These are phyloP conservation scores for Ophthalmolycus amberensis DNA, from an alignment of 2,113 vertebrate species.

Conservation along the genomic window DNA sequence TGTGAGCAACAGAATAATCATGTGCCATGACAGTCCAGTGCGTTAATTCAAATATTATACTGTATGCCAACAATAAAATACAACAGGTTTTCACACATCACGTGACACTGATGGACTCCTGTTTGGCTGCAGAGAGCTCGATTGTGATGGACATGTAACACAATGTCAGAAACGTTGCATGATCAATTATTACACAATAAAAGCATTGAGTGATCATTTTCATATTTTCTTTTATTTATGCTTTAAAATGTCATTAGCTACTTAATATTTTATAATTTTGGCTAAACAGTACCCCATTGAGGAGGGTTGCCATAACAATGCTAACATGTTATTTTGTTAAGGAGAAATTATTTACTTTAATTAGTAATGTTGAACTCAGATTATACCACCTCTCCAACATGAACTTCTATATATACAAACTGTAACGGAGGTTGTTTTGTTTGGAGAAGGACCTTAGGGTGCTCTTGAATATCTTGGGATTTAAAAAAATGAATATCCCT, in stretches of 20 bases:
- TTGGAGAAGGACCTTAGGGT: not conserved
- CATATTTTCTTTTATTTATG: not conserved
- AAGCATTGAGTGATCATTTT: not conserved
- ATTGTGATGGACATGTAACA: not conserved
- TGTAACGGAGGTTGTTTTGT: not conserved
- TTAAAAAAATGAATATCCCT: no score
- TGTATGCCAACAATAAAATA: slow-evolving; percentile 31
- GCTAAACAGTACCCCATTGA: no score
- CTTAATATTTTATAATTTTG: not conserved
- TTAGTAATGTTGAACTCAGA: not conserved
- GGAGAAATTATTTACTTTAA: not conserved
- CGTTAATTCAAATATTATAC: slow-evolving; percentile 36
- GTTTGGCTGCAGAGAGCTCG: slow-evolving; percentile 24
- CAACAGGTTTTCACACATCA: slow-evolving; percentile 34
- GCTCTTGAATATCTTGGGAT: no score
- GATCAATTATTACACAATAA: not conserved
- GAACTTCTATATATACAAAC: not conserved
- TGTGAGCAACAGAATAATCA: slow-evolving; percentile 51
- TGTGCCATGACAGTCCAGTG: slow-evolving; percentile 36
- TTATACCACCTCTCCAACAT: not conserved
- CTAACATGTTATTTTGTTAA: not conserved
- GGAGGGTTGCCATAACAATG: not conserved
- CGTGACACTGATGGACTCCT: slow-evolving; percentile 16
- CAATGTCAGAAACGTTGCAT: not conserved
- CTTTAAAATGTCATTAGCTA: not conserved